These are phyloP conservation scores for Varanus salvator DNA, from an alignment of 2,113 vertebrate species.

Conservation along the genomic window DNA sequence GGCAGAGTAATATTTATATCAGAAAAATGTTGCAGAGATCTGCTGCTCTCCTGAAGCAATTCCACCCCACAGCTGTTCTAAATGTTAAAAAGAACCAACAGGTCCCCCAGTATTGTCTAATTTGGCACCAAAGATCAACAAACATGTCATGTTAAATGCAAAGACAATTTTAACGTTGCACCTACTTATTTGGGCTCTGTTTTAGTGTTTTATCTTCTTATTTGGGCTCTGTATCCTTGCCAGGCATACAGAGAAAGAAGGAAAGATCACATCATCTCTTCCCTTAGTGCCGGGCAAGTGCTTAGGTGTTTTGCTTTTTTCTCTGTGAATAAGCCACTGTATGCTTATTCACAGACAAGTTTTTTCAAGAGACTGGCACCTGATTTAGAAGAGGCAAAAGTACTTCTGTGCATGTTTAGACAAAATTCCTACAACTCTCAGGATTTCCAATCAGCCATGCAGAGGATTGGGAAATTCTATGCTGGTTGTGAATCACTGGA, in stretches of 20 bases:
- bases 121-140: not conserved
- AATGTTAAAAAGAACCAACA: not conserved
- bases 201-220: too few species aligned
- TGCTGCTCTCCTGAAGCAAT: not conserved
- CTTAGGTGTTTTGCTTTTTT: not conserved
- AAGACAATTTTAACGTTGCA: not conserved
- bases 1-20: not conserved
- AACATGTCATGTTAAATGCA: not conserved
- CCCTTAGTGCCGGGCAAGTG: not conserved
- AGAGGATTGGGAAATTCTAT: too few species aligned
- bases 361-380: not conserved
- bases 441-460: too few species aligned
- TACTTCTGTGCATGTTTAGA: too few species aligned
- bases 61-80: not conserved
- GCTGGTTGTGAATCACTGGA: too few species aligned
- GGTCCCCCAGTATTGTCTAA: not conserved
- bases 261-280: not conserved
- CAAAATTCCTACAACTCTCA: too few species aligned
- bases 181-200: not conserved
- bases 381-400: not conserved
- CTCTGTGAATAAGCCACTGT: not conserved
- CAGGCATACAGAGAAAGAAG: not conserved
- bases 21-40: not conserved
- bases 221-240: not conserved
- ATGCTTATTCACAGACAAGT: not conserved